Conservation (phyloP, 2,113 vertebrate genomes). For the Pelecanus crispus region DNA sequence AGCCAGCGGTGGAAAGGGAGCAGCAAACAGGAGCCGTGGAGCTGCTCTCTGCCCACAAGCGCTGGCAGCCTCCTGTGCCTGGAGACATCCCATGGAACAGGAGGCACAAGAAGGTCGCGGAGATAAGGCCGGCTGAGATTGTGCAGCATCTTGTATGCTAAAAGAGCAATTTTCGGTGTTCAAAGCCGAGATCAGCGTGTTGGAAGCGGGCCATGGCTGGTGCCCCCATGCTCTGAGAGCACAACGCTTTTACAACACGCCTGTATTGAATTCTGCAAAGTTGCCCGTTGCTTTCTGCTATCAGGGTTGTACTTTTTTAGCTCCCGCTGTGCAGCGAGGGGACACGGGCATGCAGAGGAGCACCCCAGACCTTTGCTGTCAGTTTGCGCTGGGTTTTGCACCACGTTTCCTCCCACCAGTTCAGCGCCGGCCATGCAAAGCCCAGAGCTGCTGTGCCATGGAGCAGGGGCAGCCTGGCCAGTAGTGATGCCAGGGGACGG, state of each 20-base stretch:
- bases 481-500: background rate
- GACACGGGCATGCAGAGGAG: background rate
- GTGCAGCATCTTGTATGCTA: background rate
- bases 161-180: background rate
- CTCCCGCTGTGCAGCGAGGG: background rate
- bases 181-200: accelerated
- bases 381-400: background rate
- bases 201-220: background rate
- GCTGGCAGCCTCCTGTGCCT: background rate
- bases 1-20: background rate
- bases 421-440: accelerated
- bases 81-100: background rate
- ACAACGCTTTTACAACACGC: accelerated
- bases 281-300: background rate
- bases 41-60: background rate
- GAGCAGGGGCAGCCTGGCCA: background rate
- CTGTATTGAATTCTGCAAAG: accelerated
- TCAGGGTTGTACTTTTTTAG: background rate
- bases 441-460: background rate
- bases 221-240: accelerated
- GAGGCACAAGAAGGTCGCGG: background rate
- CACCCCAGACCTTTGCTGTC: background rate
- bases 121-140: background rate
- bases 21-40: background rate
- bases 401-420: background rate